Base-by-base conservation (phyloP, 2,797 vertebrate genomes). In the Xenops minutus region DNA sequence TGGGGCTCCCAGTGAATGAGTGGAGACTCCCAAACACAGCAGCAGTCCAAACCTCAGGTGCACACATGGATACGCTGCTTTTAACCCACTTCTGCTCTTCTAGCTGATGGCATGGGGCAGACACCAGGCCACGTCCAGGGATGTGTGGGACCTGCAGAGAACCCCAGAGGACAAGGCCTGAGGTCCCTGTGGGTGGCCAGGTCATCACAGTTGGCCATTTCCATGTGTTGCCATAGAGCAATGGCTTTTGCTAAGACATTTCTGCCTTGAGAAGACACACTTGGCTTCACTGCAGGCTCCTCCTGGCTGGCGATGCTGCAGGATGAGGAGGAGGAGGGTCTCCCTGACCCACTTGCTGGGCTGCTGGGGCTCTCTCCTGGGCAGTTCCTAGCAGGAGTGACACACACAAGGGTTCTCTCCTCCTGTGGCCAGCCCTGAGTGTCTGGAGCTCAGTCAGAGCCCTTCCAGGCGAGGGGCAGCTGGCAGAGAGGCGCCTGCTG, bases 381-480 rank as follows among this genome's bases (percentile, higher is more conserved):
- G 68, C 75, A 74, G 68, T 75, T 87, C 37, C 44, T 32, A 39
- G 81, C 68, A 95, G 75, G 41, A 68, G 41, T 56, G 63, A 66
- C 72, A 44, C 41, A 3, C 2, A 0, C 36, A 67, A 78, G 62
- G 73, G 26, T 77, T 74, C 10, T 73, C 43, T 91, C 82, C 89
- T 92, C 87, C 76, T 51, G 6, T 36, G 79, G 83, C 88, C 85
- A 81, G 87, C 66, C 63, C 79, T 49, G 87, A 86, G 82, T 68
- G 23, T 75, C 87, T 72, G 66, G 91, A 89, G 76, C 87, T 95
- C 88, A 32, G 66, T 59, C 82, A 44, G 89, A 85, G 82, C 89
- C 77, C 71, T 82, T 63, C 90, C 62, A 85, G 71, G 91, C 1
- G 8, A 37, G 54, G 27, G 62, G 86, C 78, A 85, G 59, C 71